These are phyloP conservation scores for Ladona fulva DNA, from an alignment of 1,140 invertebrate genomes.

Conservation along the genomic window DNA sequence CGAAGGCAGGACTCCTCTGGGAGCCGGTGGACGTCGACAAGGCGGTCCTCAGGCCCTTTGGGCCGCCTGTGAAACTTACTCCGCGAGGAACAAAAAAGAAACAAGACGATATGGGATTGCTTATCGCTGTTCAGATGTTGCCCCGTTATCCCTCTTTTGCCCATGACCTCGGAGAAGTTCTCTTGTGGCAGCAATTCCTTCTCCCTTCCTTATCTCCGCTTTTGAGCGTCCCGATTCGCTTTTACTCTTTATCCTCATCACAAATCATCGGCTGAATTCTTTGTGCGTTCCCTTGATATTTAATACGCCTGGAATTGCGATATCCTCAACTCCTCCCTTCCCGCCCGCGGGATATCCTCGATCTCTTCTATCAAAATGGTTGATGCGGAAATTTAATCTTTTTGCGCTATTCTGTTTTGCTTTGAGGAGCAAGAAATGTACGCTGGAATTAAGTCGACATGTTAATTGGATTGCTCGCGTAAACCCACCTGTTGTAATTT, in stretches of 20 bases:
- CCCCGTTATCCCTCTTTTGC: background rate
- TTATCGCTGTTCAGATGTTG: background rate
- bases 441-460: no score
- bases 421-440: no score
- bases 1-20: background rate
- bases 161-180: background rate
- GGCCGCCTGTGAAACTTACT: background rate
- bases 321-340: background rate
- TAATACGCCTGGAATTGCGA: background rate
- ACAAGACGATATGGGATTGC: background rate
- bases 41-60: background rate
- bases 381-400: no score
- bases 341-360: no score
- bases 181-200: background rate
- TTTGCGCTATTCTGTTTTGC: no score
- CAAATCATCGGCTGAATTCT: background rate
- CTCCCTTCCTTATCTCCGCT: background rate
- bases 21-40: background rate
- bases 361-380: background rate
- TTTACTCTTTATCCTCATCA: background rate
- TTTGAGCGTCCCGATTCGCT: background rate
- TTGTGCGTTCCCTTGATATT: background rate
- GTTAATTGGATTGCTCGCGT: no score
- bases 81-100: background rate
- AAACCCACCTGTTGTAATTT: no score